Evolutionary conservation across 2,113 vertebrate genomes (phyloP).

Genomic region (Cavia aperea): DNA sequence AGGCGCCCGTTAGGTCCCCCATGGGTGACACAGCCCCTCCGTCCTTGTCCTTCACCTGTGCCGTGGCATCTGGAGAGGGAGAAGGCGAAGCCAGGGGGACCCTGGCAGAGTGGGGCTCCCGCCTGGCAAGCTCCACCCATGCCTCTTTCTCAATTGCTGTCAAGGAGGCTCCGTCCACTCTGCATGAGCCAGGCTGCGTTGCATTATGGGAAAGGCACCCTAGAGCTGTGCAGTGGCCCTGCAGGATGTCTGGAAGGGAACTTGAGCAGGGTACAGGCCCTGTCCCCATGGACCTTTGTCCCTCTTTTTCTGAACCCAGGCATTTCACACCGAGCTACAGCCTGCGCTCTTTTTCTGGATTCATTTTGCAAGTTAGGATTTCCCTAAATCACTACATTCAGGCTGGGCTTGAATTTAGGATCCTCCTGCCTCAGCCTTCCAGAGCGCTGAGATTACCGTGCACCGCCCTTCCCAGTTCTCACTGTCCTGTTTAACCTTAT

Average conservation of each 20-base stretch:
- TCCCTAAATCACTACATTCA: background rate
- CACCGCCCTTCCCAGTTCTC: background rate
- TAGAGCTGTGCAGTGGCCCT: background rate
- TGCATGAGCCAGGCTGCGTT: background rate
- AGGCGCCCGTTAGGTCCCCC: background rate
- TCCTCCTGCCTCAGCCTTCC: background rate
- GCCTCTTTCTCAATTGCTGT: background rate
- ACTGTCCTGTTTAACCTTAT: background rate
- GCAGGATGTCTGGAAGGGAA: background rate
- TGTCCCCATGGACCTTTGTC: background rate
- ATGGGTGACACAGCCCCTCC: background rate
- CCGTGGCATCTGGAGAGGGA: background rate
- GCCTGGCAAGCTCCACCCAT: background rate
- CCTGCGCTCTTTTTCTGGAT: background rate
- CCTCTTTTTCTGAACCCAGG: background rate
- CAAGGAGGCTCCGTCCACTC: background rate
- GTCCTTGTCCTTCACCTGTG: background rate
- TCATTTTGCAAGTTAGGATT: background rate
- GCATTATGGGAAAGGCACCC: background rate
- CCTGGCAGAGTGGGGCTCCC: background rate
- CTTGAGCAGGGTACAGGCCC: background rate
- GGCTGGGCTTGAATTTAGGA: background rate
- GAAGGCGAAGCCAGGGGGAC: background rate
- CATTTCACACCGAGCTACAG: background rate
- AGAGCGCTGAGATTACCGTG: background rate